Evolutionary conservation across 2,113 vertebrate species (phyloP), one percentile per base, ranked within the genome.

Genomic region (Muntiacus muntjak): DNA sequence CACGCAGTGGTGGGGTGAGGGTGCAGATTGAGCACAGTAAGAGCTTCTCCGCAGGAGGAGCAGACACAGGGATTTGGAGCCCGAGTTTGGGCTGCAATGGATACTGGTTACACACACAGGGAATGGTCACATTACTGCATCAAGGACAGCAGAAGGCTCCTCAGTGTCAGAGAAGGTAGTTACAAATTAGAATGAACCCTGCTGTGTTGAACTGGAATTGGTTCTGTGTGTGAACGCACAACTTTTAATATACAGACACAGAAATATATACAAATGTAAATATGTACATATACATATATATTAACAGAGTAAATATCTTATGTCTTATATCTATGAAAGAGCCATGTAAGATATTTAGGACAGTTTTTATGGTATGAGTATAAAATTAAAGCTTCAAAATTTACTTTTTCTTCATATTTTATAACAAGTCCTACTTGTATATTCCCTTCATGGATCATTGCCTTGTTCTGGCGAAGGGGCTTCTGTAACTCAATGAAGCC

Each of bases 371-470:
- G 15, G 47, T 78, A 43, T 6, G 16, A 67, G 6, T 58, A 1
- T 92, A 91, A 87, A 92, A 91, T 47, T 85, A 81, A 89, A 60
- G 85, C 47, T 55, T 91, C 3, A 82, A 93, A 93, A 47, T 58
- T 92, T 74, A 58, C 26, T 82, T 60, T 58, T 55, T 87, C 33
- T 79, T 94, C 19, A 58, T 50, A 67, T 57, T 94, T 96, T 87
- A 74, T n/a, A 90, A 58, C 12, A 82, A 87, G 23, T 91, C 85
- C 43, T 83, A 84, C 43, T 79, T 78, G 11, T 67, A 6, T 45
- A 89, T 17, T n/a, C 33, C 64, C 64, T 21, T 67, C 64, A 36
- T 0, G 4, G 64, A 17, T 33, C 33, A n/a, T 16, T 21, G 17
- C 33, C 64, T 67, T 1, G 1, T 67, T 4, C 0, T 21, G 16